Percentiles rank a stretch among this genome's conserved stretches.
Evolutionary conservation across 2,888 invertebrate genomes (phyloP).

Genomic region (Alloscopus bannaensis): DNA sequence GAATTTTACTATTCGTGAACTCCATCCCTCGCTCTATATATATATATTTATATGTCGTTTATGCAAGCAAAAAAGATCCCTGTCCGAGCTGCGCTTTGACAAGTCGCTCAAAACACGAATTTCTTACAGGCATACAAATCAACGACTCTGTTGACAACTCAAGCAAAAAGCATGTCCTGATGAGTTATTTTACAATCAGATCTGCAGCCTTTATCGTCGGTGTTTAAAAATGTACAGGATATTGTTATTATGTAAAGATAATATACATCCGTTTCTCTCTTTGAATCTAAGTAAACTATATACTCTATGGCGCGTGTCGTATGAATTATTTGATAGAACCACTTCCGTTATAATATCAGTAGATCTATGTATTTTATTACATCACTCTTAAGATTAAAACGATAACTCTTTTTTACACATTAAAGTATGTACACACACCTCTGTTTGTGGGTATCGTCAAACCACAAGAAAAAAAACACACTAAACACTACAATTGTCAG

Average conservation of each 20-base stretch:
- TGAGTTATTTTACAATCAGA: conserved; percentile 38
- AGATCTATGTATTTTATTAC: background rate
- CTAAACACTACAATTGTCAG: background rate
- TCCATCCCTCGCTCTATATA: background rate
- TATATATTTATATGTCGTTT: conserved; percentile 1
- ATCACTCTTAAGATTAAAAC: conserved; percentile 5
- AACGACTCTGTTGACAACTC: background rate
- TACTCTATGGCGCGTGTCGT: background rate
- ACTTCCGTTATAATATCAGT: background rate
- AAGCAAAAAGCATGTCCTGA: too few species aligned
- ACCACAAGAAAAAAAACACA: background rate
- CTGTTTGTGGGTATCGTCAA: background rate
- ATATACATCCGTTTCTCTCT: conserved; percentile 20
- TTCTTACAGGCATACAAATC: background rate
- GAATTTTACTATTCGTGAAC: conserved; percentile 1
- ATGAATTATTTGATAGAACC: conserved; percentile 3
- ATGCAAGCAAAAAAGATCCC: conserved; percentile 9
- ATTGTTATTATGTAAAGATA: conserved; percentile 12
- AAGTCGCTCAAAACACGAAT: conserved; percentile 1
- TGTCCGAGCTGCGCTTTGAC: background rate
- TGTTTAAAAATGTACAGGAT: conserved; percentile 43
- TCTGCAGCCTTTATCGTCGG: conserved; percentile 55
- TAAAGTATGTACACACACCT: background rate
- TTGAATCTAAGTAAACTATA: conserved; percentile 17
- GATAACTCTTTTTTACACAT: background rate